A percentile compares a stretch with the other conserved stretches of the same genome.
Evolutionary conservation across 2,797 vertebrate genomes (phyloP).

Genomic region (Numenius phaeopus): DNA sequence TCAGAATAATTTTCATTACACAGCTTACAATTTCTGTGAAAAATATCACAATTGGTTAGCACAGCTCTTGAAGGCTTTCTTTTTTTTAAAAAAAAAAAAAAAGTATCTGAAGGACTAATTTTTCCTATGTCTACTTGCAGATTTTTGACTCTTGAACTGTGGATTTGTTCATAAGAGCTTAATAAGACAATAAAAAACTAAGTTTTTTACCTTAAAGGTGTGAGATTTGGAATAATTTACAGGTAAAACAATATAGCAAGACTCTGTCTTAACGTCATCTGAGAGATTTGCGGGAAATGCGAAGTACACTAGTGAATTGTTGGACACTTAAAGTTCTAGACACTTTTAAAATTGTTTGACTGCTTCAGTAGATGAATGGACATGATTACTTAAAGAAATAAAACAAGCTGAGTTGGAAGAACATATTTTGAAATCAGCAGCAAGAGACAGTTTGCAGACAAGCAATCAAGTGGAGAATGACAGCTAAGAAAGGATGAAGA

Average conservation of each 20-base stretch:
- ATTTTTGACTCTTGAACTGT: neutral
- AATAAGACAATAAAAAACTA: neutral
- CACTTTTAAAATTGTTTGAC: neutral
- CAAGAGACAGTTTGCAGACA: neutral
- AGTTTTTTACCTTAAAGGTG: neutral
- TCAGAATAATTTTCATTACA: neutral
- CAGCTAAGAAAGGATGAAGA: neutral
- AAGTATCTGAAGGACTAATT: neutral
- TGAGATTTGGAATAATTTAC: neutral
- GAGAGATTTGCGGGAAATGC: neutral
- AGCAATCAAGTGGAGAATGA: neutral
- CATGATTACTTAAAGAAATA: neutral
- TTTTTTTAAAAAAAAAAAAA: neutral
- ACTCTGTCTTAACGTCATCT: neutral
- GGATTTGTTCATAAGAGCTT: neutral
- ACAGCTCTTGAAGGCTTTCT: neutral
- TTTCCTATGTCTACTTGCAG: neutral
- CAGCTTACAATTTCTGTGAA: neutral
- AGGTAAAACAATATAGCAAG: neutral
- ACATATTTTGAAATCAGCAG: neutral
- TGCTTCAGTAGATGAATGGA: neutral
- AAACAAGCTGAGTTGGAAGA: neutral
- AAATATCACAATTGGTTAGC: neutral
- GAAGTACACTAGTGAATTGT: neutral
- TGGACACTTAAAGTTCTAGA: neutral